Percentiles rank a stretch among this genome's conserved stretches.
These are phyloP conservation scores for Cebuella pygmaea DNA, from an alignment of 2,797 vertebrate genomes.

Conservation along the genomic window DNA sequence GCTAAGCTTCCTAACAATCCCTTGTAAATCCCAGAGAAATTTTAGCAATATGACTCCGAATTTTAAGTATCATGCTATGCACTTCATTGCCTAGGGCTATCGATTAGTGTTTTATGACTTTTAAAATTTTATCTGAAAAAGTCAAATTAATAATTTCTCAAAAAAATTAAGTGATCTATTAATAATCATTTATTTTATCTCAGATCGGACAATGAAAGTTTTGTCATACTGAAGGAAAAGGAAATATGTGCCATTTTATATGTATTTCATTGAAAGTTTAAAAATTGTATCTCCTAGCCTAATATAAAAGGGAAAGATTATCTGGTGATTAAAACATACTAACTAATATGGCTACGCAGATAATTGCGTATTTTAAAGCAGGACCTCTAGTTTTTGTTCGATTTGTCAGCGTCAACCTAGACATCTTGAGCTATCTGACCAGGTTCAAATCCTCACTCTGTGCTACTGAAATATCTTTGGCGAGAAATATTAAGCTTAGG, in stretches of 20 bases:
- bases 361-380: background rate
- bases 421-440: background rate
- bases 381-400: background rate
- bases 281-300: background rate
- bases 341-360: background rate
- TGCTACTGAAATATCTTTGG: background rate
- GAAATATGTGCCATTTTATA: background rate
- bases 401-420: background rate
- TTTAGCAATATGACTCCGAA: background rate
- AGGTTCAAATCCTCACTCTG: background rate
- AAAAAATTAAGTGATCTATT: conserved; percentile 19
- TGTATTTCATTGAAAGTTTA: conserved; percentile 37
- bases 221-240: conserved; percentile 2
- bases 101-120: background rate
- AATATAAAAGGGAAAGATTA: conserved; percentile 10
- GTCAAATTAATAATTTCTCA: conserved; percentile 26
- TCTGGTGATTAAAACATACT: background rate
- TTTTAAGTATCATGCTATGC: background rate
- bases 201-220: conserved; percentile 7
- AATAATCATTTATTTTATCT: conserved; percentile 21
- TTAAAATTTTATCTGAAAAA: background rate
- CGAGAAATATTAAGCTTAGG: background rate
- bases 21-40: conserved; percentile 30
- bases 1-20: conserved; percentile 8
- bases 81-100: background rate